These are phyloP conservation scores for Oxyruncus cristatus DNA, from an alignment of 2,113 vertebrate genomes.

Conservation along the genomic window DNA sequence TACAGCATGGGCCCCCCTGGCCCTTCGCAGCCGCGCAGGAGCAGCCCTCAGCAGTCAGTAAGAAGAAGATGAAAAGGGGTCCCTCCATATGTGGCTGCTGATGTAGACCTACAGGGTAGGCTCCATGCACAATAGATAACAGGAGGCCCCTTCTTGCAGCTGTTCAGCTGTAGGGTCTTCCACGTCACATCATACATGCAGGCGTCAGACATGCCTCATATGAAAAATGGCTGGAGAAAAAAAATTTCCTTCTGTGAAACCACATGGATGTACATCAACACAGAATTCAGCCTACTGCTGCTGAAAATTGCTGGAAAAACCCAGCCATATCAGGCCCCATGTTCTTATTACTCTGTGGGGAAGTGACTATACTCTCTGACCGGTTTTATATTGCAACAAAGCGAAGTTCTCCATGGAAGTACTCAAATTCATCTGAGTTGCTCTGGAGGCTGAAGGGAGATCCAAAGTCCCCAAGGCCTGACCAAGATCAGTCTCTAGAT, in stretches of 20 bases:
- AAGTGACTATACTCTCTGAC: background rate
- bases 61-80: conserved; percentile 44
- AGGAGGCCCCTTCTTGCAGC: background rate
- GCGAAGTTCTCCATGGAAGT: background rate
- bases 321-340: background rate
- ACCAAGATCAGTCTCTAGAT: background rate
- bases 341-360: background rate
- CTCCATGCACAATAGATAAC: conserved; percentile 46
- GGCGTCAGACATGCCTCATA: background rate
- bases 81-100: conserved; percentile 42
- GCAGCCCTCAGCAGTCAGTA: background rate
- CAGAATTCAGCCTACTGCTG: background rate
- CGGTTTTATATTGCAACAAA: background rate
- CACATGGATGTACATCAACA: background rate
- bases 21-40: background rate
- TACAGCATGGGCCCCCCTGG: background rate
- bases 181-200: background rate
- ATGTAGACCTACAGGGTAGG: conserved; percentile 38
- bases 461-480: background rate
- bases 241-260: background rate
- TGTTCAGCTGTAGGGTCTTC: background rate
- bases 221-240: background rate
- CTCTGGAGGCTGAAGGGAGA: background rate
- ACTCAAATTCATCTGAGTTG: background rate
- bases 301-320: background rate